Evolutionary conservation across 2,113 vertebrate genomes (phyloP), one percentile per base, ranked within the genome.

Genomic region (Rhea americana): DNA sequence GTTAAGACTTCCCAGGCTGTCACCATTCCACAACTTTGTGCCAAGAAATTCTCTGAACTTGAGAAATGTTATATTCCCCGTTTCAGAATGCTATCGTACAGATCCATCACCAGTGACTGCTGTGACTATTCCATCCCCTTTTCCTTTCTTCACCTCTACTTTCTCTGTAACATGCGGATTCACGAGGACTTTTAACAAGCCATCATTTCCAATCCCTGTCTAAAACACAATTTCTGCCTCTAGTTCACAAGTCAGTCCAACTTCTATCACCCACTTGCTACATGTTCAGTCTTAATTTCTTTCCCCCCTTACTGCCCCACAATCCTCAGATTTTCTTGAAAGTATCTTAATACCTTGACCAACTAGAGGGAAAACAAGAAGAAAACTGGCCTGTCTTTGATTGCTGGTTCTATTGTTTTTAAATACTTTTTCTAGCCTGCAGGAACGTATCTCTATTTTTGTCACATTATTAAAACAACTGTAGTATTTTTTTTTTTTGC

Each of bases 401-500:
- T 80, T 61, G 22, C 50, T 43, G 43, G 39, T 91, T 80, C 66
- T 56, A 32, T 79, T 75, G 13, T 67, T 80, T 55, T 71, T 48
- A 47, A 80, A 76, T 59, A 18, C 13, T 73, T 14, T 41, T 75
- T 30, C 61, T 18, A 35, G 48, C n/a, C 92, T 62, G 76, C 74
- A 87, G 92, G 89, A 89, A 92, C 77, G n/a, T 21, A 53, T 77
- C 83, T 87, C 87, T 87, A 92, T 89, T 92, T 96, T 93, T 92
- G 91, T 87, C 87, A 43, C 35, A 17, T 87, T 92, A 92, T 93
- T 89, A 93, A 70, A 96, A 88, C 58, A 86, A 89, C 74, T 48
- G 18, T 26, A 39, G 79, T 82, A 91, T 90, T 95, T 91, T 65
- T 78, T 93, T 91, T 70, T 19, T 35, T 41, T 73, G 66, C 71